phyloP scores from a whole-genome alignment of 2,797 vertebrate genomes.

The Falco novaeseelandiae region DNA sequence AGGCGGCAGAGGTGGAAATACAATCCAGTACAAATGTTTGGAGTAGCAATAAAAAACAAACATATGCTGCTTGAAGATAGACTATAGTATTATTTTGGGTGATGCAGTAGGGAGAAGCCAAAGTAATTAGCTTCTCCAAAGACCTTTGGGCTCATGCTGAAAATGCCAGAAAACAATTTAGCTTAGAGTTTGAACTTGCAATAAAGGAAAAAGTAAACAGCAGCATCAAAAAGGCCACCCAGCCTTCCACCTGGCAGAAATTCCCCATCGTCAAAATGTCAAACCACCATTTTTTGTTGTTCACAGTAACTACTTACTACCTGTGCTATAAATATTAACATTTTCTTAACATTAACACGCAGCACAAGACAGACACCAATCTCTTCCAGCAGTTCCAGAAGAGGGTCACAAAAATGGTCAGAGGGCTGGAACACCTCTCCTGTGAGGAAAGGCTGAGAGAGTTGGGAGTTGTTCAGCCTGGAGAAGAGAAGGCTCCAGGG shows the following conservation, averaged over 20 bases:
- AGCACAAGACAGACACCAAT: not conserved
- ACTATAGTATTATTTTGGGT: not conserved
- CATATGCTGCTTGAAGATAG: not conserved
- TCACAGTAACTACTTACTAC: not conserved
- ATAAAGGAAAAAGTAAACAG: not conserved
- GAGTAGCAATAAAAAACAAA: not conserved
- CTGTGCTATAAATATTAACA: not conserved
- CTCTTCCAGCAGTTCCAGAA: rapidly evolving
- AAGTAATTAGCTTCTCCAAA: not conserved
- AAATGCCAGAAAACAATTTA: not conserved
- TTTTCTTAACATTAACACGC: not conserved
- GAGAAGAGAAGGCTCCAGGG: no score
- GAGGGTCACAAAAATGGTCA: not conserved
- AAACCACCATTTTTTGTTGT: not conserved
- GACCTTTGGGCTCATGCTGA: not conserved
- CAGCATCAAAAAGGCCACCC: not conserved
- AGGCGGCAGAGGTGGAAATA: not conserved
- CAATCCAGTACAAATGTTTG: slow-evolving; percentile 1
- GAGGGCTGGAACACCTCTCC: not conserved
- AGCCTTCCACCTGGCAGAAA: not conserved
- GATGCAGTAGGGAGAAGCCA: not conserved
- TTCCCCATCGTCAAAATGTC: not conserved
- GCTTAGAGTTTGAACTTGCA: not conserved
- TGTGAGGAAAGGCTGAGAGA: no score
- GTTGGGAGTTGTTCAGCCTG: no score